Evolutionary conservation across 2,797 vertebrate genomes (phyloP).

Genomic region (Galago senegalensis): DNA sequence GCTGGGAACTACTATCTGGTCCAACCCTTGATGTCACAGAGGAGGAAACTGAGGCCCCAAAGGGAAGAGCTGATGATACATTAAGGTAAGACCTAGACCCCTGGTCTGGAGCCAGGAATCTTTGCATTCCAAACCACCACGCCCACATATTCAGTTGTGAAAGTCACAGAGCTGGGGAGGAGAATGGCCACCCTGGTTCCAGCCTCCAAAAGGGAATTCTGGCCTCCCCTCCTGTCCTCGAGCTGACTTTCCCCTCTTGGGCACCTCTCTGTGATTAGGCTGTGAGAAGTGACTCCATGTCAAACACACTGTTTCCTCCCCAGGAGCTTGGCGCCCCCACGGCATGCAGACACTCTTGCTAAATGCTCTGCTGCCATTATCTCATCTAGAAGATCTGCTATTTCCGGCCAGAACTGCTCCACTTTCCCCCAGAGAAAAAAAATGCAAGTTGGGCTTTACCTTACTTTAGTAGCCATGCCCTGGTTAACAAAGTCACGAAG

Average conservation of each 20-base stretch:
- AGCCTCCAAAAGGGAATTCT: not conserved
- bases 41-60: not conserved
- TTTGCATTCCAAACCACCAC: not conserved
- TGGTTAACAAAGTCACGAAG: not conserved
- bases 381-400: not conserved
- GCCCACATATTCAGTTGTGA: not conserved
- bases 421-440: not conserved
- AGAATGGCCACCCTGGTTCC: no score
- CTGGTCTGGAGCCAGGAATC: not conserved
- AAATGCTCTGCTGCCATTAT: not conserved
- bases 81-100: not conserved
- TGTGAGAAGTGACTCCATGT: not conserved
- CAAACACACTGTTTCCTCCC: not conserved
- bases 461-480: not conserved
- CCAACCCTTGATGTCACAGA: not conserved
- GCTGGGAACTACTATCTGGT: not conserved
- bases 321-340: not conserved
- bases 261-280: not conserved
- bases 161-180: not conserved
- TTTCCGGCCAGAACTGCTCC: not conserved
- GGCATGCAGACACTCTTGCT: not conserved
- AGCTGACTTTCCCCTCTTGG: no score
- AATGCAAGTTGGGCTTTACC: not conserved
- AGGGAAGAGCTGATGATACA: not conserved
- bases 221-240: not conserved